These are phyloP conservation scores for Lineus longissimus DNA, from an alignment of 1,140 invertebrate genomes.

Conservation along the genomic window DNA sequence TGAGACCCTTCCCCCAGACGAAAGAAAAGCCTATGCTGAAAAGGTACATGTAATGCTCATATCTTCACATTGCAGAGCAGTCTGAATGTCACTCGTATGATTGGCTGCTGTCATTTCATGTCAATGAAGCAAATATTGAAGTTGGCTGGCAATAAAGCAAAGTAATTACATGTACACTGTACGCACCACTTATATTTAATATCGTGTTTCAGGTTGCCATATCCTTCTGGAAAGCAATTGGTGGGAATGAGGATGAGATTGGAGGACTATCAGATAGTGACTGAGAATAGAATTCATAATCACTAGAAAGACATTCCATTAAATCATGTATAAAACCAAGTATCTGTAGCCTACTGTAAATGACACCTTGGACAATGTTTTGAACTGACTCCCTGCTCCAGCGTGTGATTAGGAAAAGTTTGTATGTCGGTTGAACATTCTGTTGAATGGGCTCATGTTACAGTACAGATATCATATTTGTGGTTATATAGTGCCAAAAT, in stretches of 20 bases:
- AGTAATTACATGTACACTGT: too few species aligned
- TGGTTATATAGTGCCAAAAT: too few species aligned
- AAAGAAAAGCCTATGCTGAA: slow-evolving; percentile 70
- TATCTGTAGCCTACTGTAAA: too few species aligned
- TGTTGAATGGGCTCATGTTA: too few species aligned
- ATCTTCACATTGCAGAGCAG: not conserved
- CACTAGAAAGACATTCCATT: not conserved
- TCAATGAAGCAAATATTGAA: not conserved
- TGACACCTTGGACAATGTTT: too few species aligned
- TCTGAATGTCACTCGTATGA: too few species aligned
- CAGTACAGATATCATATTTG: too few species aligned
- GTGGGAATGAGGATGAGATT: slow-evolving; percentile 70
- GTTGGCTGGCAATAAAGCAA: too few species aligned
- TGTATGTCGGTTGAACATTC: too few species aligned
- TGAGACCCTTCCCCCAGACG: slow-evolving; percentile 60
- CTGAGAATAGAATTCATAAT: not conserved
- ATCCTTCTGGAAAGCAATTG: slow-evolving; percentile 75
- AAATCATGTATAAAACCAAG: too few species aligned
- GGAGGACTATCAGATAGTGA: slow-evolving; percentile 38
- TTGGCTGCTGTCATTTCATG: not conserved
- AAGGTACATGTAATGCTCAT: slow-evolving; percentile 46
- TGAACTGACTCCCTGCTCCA: too few species aligned
- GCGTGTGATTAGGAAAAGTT: too few species aligned
- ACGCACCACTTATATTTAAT: slow-evolving; percentile 7
- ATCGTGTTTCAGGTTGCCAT: slow-evolving; percentile 60